These are phyloP conservation scores for Ivindomyrus marchei DNA, from an alignment of 2,113 vertebrate species.

Conservation along the genomic window DNA sequence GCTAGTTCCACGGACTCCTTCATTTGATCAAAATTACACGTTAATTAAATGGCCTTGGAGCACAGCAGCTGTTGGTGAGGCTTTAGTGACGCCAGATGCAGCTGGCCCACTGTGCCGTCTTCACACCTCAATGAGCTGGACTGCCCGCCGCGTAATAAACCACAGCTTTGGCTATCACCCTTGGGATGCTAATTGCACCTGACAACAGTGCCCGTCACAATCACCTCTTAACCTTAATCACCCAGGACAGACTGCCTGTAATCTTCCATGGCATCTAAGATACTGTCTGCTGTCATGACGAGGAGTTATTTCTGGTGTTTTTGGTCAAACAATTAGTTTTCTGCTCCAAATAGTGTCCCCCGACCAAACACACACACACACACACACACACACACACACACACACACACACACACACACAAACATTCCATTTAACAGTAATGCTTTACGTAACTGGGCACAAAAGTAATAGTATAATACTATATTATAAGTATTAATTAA, in stretches of 20 bases:
- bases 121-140: not conserved
- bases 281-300: not conserved
- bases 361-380: too few species aligned
- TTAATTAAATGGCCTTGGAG: not conserved
- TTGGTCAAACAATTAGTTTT: not conserved
- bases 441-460: too few species aligned
- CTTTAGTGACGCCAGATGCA: not conserved
- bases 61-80: not conserved
- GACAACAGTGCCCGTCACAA: constrained; percentile 4
- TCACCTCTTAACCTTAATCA: constrained; percentile 29
- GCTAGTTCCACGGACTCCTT: not conserved
- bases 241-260: not conserved
- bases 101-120: too few species aligned
- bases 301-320: not conserved
- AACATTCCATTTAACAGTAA: too few species aligned
- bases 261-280: constrained; percentile 8
- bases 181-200: constrained; percentile 11
- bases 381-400: too few species aligned
- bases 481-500: too few species aligned
- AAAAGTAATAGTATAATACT: too few species aligned
- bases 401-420: too few species aligned
- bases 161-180: constrained; percentile 2
- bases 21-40: not conserved
- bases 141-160: not conserved
- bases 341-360: not conserved